Evolutionary conservation across 2,888 invertebrate genomes (phyloP).

Genomic region (Dusona sp.): DNA sequence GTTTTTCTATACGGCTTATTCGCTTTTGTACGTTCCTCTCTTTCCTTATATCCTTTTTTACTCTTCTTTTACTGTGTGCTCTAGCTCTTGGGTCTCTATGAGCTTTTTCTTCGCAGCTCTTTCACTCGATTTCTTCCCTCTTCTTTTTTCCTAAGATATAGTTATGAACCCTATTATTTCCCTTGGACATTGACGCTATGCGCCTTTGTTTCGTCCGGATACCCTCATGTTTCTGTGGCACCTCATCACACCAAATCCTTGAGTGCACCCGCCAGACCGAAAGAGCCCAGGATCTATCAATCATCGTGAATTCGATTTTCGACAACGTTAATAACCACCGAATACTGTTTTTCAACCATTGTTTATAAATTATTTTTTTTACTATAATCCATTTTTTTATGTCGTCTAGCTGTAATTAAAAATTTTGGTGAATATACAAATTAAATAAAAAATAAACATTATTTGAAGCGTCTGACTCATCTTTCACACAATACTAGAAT

Average conservation of each 20-base stretch:
- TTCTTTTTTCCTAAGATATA: constrained; percentile 8
- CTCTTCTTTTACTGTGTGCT: constrained; percentile 32
- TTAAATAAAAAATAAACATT: neutral
- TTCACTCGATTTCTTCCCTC: constrained; percentile 52
- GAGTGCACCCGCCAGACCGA: constrained; percentile 20
- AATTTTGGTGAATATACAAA: neutral
- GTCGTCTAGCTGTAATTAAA: neutral
- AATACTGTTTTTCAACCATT: neutral
- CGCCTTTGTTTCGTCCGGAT: constrained; percentile 76
- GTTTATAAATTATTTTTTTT: neutral
- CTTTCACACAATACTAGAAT: neutral
- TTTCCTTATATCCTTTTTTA: constrained; percentile 17
- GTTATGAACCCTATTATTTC: constrained; percentile 22
- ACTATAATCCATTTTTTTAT: neutral
- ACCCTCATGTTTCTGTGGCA: constrained; percentile 71
- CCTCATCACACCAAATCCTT: constrained; percentile 73
- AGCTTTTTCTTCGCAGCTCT: constrained; percentile 49
- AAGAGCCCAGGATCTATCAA: neutral
- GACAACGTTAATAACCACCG: neutral
- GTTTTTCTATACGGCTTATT: constrained; percentile 51
- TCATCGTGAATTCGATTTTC: constrained; percentile 25
- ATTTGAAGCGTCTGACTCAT: neutral
- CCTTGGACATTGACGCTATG: constrained; percentile 46
- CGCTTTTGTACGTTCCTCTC: constrained; percentile 43
- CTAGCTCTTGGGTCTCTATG: constrained; percentile 34